phyloP scores from a whole-genome alignment of 1,140 invertebrate genomes.

The Ceratosolen fusciceps region DNA sequence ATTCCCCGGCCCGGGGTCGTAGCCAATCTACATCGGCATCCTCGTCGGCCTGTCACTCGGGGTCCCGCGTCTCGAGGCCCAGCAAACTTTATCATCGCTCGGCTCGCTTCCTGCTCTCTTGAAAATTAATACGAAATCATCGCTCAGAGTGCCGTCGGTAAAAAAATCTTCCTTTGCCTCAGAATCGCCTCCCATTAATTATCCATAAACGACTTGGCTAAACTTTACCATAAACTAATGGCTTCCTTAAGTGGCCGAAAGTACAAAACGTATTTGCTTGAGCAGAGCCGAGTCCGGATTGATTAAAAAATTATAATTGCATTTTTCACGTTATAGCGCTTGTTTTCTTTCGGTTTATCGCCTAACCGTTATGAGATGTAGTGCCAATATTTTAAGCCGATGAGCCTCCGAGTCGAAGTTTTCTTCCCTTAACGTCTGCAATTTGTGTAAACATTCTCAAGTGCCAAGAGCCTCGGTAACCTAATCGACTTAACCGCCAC shows the following conservation, averaged over 20 bases:
- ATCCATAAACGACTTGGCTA: too few species aligned
- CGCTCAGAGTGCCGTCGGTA: too few species aligned
- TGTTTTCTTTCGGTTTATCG: conserved; percentile 35
- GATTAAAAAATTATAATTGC: conserved; percentile 22
- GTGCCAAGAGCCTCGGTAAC: neutral
- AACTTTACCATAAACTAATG: too few species aligned
- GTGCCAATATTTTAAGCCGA: neutral
- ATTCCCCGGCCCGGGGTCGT: neutral
- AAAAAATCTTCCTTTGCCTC: too few species aligned
- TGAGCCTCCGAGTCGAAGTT: neutral
- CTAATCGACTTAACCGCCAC: neutral
- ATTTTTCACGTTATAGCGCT: neutral
- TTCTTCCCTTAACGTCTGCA: conserved; percentile 14
- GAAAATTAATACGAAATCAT: too few species aligned
- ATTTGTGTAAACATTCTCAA: conserved; percentile 17
- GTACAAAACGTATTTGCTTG: neutral
- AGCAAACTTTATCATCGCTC: too few species aligned
- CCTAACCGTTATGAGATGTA: neutral
- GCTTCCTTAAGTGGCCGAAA: too few species aligned
- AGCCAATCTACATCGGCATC: too few species aligned
- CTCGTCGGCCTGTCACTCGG: too few species aligned
- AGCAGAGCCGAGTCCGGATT: neutral
- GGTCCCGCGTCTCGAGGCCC: too few species aligned
- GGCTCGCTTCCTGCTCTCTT: too few species aligned
- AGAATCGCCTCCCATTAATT: too few species aligned